phyloP scores from a whole-genome alignment of 1,140 invertebrate genomes.

The Lordiphosa collinella region DNA sequence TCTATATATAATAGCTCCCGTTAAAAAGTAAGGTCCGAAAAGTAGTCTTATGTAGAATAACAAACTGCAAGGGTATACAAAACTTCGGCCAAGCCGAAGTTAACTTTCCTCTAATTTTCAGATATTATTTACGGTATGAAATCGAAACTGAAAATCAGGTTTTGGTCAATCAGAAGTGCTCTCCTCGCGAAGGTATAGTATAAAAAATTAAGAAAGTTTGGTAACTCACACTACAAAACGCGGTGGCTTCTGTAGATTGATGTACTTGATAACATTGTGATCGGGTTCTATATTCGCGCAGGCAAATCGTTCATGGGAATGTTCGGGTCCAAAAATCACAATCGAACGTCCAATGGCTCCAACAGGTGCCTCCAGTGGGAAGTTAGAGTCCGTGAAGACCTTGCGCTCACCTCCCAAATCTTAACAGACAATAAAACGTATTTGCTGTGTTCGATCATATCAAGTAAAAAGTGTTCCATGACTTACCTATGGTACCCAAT shows the following conservation, averaged over 20 bases:
- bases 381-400: conserved; percentile 92
- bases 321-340: conserved; percentile 89
- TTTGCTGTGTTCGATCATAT: neutral
- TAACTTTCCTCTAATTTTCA: too few relatives aligned
- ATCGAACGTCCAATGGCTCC: conserved; percentile 91
- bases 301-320: conserved; percentile 86
- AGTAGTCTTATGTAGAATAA: too few relatives aligned
- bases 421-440: conserved; percentile 8
- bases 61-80: too few relatives aligned
- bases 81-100: too few relatives aligned
- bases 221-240: conserved; percentile 90
- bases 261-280: conserved; percentile 94
- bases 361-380: conserved; percentile 89
- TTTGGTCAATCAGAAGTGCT: too few relatives aligned
- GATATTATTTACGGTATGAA: too few relatives aligned
- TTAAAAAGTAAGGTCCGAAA: too few relatives aligned
- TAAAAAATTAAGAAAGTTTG: neutral
- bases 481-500: conserved; percentile 87
- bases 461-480: neutral
- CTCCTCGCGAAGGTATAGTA: neutral
- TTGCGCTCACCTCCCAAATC: conserved; percentile 88
- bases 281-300: conserved; percentile 96
- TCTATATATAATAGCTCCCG: too few relatives aligned
- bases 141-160: too few relatives aligned
- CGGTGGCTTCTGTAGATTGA: conserved; percentile 91